Percentiles rank a stretch among this genome's conserved stretches.
phyloP scores from a whole-genome alignment of 2,888 invertebrate species.

The Parthenolecanium corni region DNA sequence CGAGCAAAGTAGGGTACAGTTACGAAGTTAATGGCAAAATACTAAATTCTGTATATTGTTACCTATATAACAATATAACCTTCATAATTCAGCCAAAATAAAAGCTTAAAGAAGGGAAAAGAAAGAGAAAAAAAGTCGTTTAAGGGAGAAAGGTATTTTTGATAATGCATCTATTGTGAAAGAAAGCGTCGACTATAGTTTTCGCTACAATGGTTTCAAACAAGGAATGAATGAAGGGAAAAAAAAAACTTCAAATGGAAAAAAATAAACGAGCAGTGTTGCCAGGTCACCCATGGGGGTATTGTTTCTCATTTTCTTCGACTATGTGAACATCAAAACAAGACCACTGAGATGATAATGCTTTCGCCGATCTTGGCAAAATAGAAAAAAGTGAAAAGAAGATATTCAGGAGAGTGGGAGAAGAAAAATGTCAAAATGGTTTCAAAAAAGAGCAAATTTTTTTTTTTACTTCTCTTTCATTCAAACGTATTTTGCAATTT shows the following conservation, averaged over 20 bases:
- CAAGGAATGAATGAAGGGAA: neutral
- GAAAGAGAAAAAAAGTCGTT: neutral
- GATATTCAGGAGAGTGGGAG: slow-evolving; percentile 10
- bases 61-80: slow-evolving; percentile 5
- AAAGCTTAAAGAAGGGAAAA: neutral
- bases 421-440: too few species aligned
- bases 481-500: slow-evolving; percentile 3
- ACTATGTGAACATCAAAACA: slow-evolving; percentile 15
- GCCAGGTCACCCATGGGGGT: slow-evolving; percentile 13
- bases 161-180: slow-evolving; percentile 19
- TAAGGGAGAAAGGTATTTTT: slow-evolving; percentile 10
- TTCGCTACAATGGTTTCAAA: neutral
- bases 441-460: slow-evolving; percentile 1
- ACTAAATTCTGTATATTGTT: slow-evolving; percentile 15
- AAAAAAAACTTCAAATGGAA: slow-evolving; percentile 1
- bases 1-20: too few species aligned
- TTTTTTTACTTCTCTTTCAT: neutral
- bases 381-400: slow-evolving; percentile 10
- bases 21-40: neutral
- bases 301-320: slow-evolving; percentile 19
- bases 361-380: slow-evolving; percentile 10
- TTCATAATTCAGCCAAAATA: slow-evolving; percentile 19
- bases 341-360: slow-evolving; percentile 14
- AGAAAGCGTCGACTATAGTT: slow-evolving; percentile 1
- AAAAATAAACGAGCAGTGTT: neutral